Percentiles rank a stretch among this genome's conserved stretches.
Conservation (phyloP, 2,888 invertebrate species). For the Andrena praecox region DNA sequence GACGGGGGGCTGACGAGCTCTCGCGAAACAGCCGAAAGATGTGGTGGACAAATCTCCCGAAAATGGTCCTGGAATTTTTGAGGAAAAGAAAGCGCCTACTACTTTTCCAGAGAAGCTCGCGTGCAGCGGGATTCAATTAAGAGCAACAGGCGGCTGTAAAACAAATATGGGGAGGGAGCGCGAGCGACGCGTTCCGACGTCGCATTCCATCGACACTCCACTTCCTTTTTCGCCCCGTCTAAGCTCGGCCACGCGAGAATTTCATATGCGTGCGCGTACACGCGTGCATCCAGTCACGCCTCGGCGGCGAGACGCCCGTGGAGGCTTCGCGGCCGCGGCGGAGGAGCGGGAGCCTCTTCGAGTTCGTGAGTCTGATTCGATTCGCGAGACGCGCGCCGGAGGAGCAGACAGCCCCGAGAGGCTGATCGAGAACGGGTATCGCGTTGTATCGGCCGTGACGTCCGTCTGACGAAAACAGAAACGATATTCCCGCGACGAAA, state of each 20-base stretch:
- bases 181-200: constrained; percentile 28
- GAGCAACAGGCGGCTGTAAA: constrained; percentile 6
- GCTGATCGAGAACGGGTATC: constrained; percentile 14
- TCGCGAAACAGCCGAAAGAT: background rate
- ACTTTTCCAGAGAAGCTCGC: background rate
- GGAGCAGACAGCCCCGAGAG: constrained; percentile 25
- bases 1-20: background rate
- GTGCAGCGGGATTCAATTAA: constrained; percentile 31
- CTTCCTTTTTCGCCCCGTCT: constrained; percentile 42
- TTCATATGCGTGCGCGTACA: constrained; percentile 41
- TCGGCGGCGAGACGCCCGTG: constrained; percentile 18
- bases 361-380: constrained; percentile 58
- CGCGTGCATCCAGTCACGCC: constrained; percentile 38
- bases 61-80: background rate
- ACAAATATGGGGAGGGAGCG: constrained; percentile 1
- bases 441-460: background rate
- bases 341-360: constrained; percentile 33
- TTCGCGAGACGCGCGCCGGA: constrained; percentile 40
- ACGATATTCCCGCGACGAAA: constrained; percentile 13
- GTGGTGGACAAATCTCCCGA: background rate
- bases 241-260: constrained; percentile 47
- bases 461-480: background rate
- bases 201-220: constrained; percentile 43
- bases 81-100: background rate
- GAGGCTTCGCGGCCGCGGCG: constrained; percentile 20